These are phyloP conservation scores for Poecilia picta DNA, from an alignment of 2,797 vertebrate genomes.

Conservation along the genomic window DNA sequence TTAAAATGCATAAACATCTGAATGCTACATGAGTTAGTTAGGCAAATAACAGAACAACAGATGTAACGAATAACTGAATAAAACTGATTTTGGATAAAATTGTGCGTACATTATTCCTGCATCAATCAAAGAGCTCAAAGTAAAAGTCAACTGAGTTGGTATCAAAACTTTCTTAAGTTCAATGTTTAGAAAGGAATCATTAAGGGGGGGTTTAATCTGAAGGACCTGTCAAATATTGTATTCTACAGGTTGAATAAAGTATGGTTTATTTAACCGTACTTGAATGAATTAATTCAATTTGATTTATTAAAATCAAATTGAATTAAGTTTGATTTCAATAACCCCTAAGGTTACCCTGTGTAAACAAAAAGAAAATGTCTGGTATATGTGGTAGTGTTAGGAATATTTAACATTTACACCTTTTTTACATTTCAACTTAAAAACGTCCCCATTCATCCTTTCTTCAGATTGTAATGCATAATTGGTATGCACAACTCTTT, in stretches of 20 bases:
- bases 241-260: background rate
- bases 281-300: no score
- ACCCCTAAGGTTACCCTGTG: background rate
- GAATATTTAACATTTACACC: background rate
- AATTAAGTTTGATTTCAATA: background rate
- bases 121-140: background rate
- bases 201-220: no score
- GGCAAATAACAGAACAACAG: background rate
- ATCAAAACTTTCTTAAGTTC: background rate
- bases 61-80: background rate
- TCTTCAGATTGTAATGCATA: slow-evolving; percentile 25
- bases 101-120: background rate
- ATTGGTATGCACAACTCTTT: slow-evolving; percentile 36
- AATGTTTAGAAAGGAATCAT: background rate
- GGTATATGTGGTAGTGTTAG: background rate
- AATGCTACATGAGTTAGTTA: background rate
- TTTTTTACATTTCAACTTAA: background rate
- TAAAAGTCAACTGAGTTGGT: background rate
- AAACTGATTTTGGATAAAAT: no score
- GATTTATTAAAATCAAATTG: no score
- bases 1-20: background rate
- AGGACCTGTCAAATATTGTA: background rate
- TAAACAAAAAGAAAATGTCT: background rate
- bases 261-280: background rate
- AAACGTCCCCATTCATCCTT: slow-evolving; percentile 3